Base-by-base conservation (phyloP, 2,113 vertebrate genomes). In the Vulpes vulpes region DNA sequence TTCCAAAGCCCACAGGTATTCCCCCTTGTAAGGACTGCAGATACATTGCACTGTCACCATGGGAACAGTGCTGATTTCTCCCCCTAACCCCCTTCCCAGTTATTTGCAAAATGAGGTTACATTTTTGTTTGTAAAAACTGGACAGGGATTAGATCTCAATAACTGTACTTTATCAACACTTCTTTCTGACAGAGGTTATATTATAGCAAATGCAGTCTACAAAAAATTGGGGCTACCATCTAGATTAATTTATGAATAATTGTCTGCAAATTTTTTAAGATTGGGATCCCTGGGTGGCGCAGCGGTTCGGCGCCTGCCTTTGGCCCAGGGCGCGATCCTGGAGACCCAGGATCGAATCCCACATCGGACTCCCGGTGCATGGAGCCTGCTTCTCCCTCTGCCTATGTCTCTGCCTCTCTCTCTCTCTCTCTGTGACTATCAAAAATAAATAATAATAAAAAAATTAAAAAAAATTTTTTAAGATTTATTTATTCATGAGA, bases 11-110 rank as follows among this genome's bases (percentile, higher is more conserved):
- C 59, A 64, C 16, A 2, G 12, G 51, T 71, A 38, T 89, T 53
- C 30, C 27, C 5, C 38, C 53, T 73, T 64, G 5, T 49, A 59
- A 55, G 67, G 88, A 59, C 49, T 69, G 92, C 71, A 96, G 94
- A 96, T 97, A 94, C 96, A 94, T 85, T 91, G 95, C 98, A 95
- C 97, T 55, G 97, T 98, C 78, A 5, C 97, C 97, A 92, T 98
- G 97, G 98, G 89, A 98, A 98, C 98, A 8, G 55, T 87, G 86
- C 96, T 91, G 95, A 85, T 98, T 96, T 93, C 83, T 79, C 60
- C 15, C 43, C 43, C 74, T 25, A 78, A 2, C 25, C 25, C 43
- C 43, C 8, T 30, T 88, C 11, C 65, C 93, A 81, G 64, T 82
- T 92, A 80, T 96, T 94, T 98, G 96, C 97, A 96, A 89, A 0